Evolutionary conservation across 2,888 invertebrate genomes (phyloP).

Genomic region (Rotaria sp.): DNA sequence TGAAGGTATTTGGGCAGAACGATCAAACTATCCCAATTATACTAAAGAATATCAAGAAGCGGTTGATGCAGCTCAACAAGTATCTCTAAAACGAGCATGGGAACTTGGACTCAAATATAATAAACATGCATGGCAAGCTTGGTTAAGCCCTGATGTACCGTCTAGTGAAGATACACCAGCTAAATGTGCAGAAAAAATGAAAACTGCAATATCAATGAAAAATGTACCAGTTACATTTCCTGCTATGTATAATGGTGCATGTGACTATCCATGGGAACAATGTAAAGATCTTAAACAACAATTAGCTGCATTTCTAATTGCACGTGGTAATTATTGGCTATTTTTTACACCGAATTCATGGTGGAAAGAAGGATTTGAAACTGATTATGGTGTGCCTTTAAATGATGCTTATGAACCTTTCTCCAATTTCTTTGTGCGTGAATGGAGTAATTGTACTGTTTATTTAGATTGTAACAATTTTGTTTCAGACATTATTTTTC

Average conservation of each 20-base stretch:
- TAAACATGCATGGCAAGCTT: slow-evolving; percentile 28
- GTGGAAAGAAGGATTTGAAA: slow-evolving; percentile 21
- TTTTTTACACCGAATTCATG: slow-evolving; percentile 21
- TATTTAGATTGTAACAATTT: slow-evolving; percentile 21
- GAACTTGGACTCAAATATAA: neutral
- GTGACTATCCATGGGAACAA: slow-evolving; percentile 13
- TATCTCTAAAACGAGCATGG: slow-evolving; percentile 10
- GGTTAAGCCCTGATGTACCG: neutral
- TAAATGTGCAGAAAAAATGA: neutral
- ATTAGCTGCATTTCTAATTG: slow-evolving; percentile 16
- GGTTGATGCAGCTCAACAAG: slow-evolving; percentile 4
- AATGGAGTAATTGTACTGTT: slow-evolving; percentile 24
- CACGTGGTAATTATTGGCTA: slow-evolving; percentile 12
- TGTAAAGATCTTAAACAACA: slow-evolving; percentile 23
- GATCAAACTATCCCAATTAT: neutral
- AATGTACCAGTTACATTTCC: slow-evolving; percentile 20
- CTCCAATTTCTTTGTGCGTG: neutral
- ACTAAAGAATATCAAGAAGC: neutral
- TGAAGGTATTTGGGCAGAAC: neutral
- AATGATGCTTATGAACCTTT: neutral
- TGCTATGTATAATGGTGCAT: slow-evolving; percentile 23
- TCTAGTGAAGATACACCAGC: neutral
- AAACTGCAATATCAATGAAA: slow-evolving; percentile 16
- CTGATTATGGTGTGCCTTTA: neutral
- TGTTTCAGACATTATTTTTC: slow-evolving; percentile 2